phyloP scores from a whole-genome alignment of 2,797 vertebrate genomes.

The Urosaurus nigricauda region DNA sequence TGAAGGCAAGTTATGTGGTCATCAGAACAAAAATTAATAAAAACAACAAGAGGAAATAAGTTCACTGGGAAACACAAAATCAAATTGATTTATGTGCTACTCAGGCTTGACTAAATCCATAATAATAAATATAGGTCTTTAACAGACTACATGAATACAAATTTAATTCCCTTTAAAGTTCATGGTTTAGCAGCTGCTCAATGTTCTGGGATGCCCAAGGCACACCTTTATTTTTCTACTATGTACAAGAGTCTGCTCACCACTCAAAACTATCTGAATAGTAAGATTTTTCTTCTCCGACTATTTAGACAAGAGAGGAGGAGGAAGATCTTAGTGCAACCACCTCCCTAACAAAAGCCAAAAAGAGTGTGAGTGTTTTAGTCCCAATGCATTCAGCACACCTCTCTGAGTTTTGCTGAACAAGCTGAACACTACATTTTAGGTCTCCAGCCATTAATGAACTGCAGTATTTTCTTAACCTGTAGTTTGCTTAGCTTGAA shows the following conservation, averaged over 20 bases:
- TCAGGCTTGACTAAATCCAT: slow-evolving; percentile 79
- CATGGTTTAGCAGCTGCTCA: slow-evolving; percentile 83
- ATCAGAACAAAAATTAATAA: slow-evolving; percentile 55
- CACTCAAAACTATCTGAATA: slow-evolving; percentile 86
- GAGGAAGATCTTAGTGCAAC: slow-evolving; percentile 79
- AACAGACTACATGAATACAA: slow-evolving; percentile 68
- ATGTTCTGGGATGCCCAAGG: slow-evolving; percentile 83
- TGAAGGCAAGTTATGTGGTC: slow-evolving; percentile 66
- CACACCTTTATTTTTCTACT: slow-evolving; percentile 81
- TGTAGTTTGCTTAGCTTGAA: slow-evolving; percentile 98
- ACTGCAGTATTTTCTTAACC: slow-evolving; percentile 98
- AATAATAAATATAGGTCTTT: slow-evolving; percentile 83
- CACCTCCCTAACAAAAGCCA: slow-evolving; percentile 71
- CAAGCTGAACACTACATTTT: slow-evolving; percentile 85
- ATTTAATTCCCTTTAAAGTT: slow-evolving; percentile 74
- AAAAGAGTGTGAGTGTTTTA: slow-evolving; percentile 78
- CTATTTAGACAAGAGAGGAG: slow-evolving; percentile 80
- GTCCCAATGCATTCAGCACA: slow-evolving; percentile 65
- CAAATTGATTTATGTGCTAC: slow-evolving; percentile 70
- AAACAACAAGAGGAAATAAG: slow-evolving; percentile 50
- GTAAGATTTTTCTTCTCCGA: slow-evolving; percentile 80
- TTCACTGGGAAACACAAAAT: slow-evolving; percentile 69
- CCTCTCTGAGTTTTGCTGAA: slow-evolving; percentile 58
- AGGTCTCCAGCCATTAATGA: slow-evolving; percentile 97
- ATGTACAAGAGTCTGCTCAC: slow-evolving; percentile 77